phyloP scores from a whole-genome alignment of 2,888 invertebrate species.

The Meloe dianella region DNA sequence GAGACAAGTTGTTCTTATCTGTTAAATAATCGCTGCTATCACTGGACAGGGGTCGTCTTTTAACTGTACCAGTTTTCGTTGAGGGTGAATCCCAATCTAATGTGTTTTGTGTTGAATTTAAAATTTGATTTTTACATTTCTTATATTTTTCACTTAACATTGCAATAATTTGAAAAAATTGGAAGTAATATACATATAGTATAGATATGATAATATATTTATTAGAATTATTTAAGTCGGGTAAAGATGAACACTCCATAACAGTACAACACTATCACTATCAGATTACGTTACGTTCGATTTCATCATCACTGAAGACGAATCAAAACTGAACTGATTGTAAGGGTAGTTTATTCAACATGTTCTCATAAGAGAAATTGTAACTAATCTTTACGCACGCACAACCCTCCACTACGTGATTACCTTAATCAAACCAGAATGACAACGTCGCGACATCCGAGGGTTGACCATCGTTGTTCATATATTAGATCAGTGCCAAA shows the following conservation, averaged over 20 bases:
- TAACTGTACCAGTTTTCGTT: slow-evolving; percentile 74
- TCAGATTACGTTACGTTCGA: slow-evolving; percentile 30
- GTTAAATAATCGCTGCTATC: slow-evolving; percentile 18
- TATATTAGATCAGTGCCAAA: neutral
- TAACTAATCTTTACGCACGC: slow-evolving; percentile 56
- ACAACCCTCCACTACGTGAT: slow-evolving; percentile 44
- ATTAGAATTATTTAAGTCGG: neutral
- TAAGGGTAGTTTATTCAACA: slow-evolving; percentile 5
- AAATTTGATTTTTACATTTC: slow-evolving; percentile 44
- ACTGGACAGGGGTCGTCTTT: slow-evolving; percentile 67
- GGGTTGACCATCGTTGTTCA: slow-evolving; percentile 25
- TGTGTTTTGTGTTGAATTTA: slow-evolving; percentile 45
- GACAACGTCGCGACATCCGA: slow-evolving; percentile 17
- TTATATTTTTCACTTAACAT: slow-evolving; percentile 42
- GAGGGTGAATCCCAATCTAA: slow-evolving; percentile 78
- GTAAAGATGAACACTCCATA: slow-evolving; percentile 17
- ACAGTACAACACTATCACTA: slow-evolving; percentile 18
- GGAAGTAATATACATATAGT: too few relatives aligned
- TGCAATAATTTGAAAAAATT: slow-evolving; percentile 15
- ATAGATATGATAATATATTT: too few relatives aligned
- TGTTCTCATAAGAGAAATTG: slow-evolving; percentile 39
- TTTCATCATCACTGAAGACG: slow-evolving; percentile 37
- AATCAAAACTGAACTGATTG: slow-evolving; percentile 21
- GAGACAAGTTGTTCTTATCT: slow-evolving; percentile 17
- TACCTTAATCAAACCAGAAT: slow-evolving; percentile 57